Evolutionary conservation across 2,797 vertebrate species (phyloP).

Genomic region (Pteronotus mesoamericanus): DNA sequence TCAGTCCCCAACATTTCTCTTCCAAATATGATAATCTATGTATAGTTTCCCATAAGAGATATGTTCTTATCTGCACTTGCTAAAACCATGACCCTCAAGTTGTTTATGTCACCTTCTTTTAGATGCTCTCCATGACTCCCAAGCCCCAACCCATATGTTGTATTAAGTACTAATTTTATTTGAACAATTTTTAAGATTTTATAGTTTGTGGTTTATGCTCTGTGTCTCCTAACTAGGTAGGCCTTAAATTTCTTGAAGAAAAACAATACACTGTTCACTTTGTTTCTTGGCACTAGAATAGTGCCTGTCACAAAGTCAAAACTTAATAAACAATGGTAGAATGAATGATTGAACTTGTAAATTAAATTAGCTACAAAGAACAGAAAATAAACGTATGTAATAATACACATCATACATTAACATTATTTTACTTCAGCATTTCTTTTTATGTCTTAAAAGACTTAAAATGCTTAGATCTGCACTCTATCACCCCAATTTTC

Average conservation of each 20-base stretch:
- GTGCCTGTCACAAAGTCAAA: background rate
- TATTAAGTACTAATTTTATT: background rate
- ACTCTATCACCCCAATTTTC: background rate
- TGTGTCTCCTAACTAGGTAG: background rate
- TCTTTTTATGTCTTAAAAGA: background rate
- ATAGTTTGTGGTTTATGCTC: background rate
- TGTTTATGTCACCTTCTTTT: background rate
- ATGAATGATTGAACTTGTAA: background rate
- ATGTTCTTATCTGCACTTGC: background rate
- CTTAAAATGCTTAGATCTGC: no score
- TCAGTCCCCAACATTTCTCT: background rate
- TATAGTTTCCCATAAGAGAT: background rate
- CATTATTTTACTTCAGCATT: background rate
- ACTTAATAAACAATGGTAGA: background rate
- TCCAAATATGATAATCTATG: background rate
- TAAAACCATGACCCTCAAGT: background rate
- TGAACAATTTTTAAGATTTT: background rate
- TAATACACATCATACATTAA: background rate
- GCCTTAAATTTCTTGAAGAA: background rate
- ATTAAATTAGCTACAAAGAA: background rate
- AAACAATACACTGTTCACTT: background rate
- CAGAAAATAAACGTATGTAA: background rate
- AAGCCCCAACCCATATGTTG: background rate
- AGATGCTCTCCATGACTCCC: background rate
- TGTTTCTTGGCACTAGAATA: background rate